phyloP scores from a whole-genome alignment of 2,113 vertebrate genomes.

The Natator depressus region DNA sequence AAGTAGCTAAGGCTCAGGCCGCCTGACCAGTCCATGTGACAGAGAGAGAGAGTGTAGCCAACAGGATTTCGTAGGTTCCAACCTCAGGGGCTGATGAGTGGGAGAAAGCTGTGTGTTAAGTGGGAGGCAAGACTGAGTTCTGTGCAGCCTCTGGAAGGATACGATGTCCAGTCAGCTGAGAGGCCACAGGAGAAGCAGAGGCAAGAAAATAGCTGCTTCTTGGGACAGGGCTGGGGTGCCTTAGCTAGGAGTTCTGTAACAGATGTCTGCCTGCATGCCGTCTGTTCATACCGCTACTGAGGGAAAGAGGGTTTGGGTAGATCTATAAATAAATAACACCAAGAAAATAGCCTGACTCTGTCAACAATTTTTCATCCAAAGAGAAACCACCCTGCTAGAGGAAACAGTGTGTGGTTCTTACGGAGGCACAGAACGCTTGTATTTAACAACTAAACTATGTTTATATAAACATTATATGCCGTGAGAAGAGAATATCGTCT shows the following conservation, averaged over 20 bases:
- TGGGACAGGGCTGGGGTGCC: not conserved
- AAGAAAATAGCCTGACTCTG: not conserved
- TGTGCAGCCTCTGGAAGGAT: not conserved
- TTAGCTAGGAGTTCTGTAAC: not conserved
- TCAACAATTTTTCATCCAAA: not conserved
- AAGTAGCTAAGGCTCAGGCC: not conserved
- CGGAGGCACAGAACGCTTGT: not conserved
- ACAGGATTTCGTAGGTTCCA: not conserved
- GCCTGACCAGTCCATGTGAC: not conserved
- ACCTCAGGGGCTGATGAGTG: not conserved
- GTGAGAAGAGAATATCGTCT: not conserved
- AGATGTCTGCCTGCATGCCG: not conserved
- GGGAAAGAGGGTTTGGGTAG: not conserved
- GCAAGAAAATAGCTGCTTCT: not conserved
- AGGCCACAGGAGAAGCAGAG: not conserved
- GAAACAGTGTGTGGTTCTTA: not conserved
- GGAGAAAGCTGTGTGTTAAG: not conserved
- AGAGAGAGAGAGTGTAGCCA: not conserved
- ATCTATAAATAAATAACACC: not conserved
- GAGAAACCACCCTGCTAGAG: not conserved
- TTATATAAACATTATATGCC: not conserved
- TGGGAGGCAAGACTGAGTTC: not conserved
- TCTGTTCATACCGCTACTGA: not conserved
- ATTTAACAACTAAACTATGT: not conserved
- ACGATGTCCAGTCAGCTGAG: not conserved